Percentiles rank a stretch among this genome's conserved stretches.
phyloP scores from a whole-genome alignment of 2,113 vertebrate species.

The Arizona elegans region DNA sequence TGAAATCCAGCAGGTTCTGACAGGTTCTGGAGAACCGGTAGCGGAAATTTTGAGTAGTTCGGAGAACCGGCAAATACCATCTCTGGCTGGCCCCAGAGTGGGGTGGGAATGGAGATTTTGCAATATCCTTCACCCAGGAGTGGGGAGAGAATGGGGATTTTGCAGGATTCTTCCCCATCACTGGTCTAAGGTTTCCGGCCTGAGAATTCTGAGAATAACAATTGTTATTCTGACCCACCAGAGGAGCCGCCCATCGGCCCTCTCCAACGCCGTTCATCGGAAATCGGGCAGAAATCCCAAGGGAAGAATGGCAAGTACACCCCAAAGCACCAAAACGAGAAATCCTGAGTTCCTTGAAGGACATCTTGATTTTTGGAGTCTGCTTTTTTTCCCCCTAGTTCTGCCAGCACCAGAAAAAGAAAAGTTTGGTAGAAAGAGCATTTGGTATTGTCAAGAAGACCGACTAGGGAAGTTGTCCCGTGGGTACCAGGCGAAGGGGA shows the following conservation, averaged over 20 bases:
- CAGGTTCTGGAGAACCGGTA: no score
- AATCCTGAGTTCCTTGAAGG: neutral
- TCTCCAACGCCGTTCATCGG: neutral
- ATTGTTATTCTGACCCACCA: no score
- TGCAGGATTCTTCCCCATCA: no score
- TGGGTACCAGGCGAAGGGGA: neutral
- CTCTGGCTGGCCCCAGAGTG: no score
- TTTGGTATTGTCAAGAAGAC: conserved; percentile 25
- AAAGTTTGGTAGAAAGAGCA: neutral
- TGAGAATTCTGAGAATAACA: no score
- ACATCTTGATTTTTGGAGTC: neutral
- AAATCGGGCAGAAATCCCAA: neutral
- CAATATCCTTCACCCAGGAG: no score
- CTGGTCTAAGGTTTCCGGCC: rapidly evolving
- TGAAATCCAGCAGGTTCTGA: no score
- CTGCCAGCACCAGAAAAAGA: neutral
- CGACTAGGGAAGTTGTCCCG: conserved; percentile 2
- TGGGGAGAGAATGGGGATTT: no score
- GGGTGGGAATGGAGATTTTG: no score
- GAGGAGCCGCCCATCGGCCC: neutral
- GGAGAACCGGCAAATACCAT: no score
- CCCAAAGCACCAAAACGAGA: neutral
- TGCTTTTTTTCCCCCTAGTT: neutral
- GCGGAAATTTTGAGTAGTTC: no score
- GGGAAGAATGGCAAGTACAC: neutral